phyloP scores from a whole-genome alignment of 2,113 vertebrate species.

The Thomomys bottae region DNA sequence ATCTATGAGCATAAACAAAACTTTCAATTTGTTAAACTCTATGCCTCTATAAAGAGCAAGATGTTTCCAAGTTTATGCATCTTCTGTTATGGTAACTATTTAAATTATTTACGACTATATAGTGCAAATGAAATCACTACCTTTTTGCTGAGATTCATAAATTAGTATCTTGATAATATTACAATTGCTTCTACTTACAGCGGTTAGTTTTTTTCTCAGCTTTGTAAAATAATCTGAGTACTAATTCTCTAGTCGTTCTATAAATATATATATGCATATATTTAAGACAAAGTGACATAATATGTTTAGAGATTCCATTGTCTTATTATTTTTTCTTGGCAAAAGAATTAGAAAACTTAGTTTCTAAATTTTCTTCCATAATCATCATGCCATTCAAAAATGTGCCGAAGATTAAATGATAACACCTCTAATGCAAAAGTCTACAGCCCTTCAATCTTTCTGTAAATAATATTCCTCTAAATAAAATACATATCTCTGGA shows the following conservation, averaged over 20 bases:
- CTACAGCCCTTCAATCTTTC: conserved; percentile 44
- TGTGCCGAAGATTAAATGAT: conserved; percentile 28
- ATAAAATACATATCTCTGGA: conserved; percentile 40
- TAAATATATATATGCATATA: conserved; percentile 48
- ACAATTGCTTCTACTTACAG: conserved; percentile 14
- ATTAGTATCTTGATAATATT: not conserved
- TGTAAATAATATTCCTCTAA: conserved; percentile 65
- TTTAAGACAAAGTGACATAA: conserved; percentile 50
- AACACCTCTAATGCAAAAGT: conserved; percentile 58
- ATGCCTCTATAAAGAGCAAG: not conserved
- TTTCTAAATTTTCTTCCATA: conserved; percentile 50
- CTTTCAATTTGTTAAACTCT: conserved; percentile 60
- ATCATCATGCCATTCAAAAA: conserved; percentile 46
- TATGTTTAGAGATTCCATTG: conserved; percentile 44
- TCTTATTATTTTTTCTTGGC: conserved; percentile 44
- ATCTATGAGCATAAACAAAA: conserved; percentile 38
- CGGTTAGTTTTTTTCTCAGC: conserved; percentile 49
- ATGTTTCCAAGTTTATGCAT: conserved; percentile 39
- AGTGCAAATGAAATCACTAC: conserved; percentile 46
- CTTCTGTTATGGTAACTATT: conserved; percentile 32
- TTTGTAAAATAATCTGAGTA: conserved; percentile 51
- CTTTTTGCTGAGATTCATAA: conserved; percentile 38
- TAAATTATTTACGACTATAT: conserved; percentile 45
- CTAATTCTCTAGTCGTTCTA: conserved; percentile 43
- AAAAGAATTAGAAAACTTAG: conserved; percentile 51